These are phyloP conservation scores for Pipra filicauda DNA, from an alignment of 2,113 vertebrate genomes.

Conservation along the genomic window DNA sequence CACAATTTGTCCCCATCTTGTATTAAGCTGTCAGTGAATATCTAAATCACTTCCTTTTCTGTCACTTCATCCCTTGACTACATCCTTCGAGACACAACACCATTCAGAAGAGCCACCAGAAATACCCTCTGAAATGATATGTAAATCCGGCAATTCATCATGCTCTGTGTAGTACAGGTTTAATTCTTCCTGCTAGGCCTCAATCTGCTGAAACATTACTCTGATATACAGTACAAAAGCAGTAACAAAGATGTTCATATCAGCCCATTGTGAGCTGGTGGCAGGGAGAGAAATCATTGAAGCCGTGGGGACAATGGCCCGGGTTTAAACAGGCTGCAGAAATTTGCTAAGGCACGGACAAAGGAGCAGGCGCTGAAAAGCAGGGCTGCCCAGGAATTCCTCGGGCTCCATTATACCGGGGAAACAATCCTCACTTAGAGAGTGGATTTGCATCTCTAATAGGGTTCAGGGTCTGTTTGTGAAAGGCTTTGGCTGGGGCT, in stretches of 20 bases:
- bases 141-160: slow-evolving; percentile 92
- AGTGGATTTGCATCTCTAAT: slow-evolving; percentile 96
- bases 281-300: slow-evolving; percentile 90
- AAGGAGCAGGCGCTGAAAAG: slow-evolving; percentile 75
- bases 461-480: slow-evolving; percentile 88
- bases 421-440: slow-evolving; percentile 88
- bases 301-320: slow-evolving; percentile 81
- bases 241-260: slow-evolving; percentile 95
- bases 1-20: slow-evolving; percentile 80
- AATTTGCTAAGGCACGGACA: slow-evolving; percentile 84
- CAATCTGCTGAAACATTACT: slow-evolving; percentile 87
- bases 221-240: slow-evolving; percentile 89
- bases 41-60: slow-evolving; percentile 97
- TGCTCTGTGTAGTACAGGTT: slow-evolving; percentile 82
- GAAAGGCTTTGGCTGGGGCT: slow-evolving; percentile 83
- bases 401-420: slow-evolving; percentile 77
- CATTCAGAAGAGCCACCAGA: slow-evolving; percentile 79
- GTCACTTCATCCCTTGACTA: slow-evolving; percentile 78
- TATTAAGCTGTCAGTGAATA: slow-evolving; percentile 95
- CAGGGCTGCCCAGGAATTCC: slow-evolving; percentile 76
- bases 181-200: slow-evolving; percentile 87
- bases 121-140: slow-evolving; percentile 87
- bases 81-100: slow-evolving; percentile 86
- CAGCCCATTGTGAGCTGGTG: slow-evolving; percentile 83
- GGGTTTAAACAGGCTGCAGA: slow-evolving; percentile 87